A percentile compares a stretch with the other conserved stretches of the same genome.
These are phyloP conservation scores for Latrodectus elegans DNA, from an alignment of 2,888 invertebrate genomes.

Conservation along the genomic window DNA sequence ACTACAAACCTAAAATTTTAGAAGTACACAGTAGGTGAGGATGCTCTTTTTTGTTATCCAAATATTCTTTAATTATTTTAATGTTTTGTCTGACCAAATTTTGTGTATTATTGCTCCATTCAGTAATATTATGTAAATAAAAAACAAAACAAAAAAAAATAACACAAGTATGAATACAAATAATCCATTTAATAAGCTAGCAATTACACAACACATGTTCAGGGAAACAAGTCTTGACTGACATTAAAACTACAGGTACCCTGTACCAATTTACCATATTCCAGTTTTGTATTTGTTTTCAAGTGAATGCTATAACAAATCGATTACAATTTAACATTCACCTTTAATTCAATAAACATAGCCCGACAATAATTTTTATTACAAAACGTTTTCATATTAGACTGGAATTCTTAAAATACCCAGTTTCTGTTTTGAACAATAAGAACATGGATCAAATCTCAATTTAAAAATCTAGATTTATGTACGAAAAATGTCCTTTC, in stretches of 20 bases:
- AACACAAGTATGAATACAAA: constrained; percentile 58
- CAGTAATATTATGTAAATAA: not conserved
- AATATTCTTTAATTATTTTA: too few species aligned
- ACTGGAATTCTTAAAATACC: constrained; percentile 50
- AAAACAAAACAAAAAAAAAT: constrained; percentile 20
- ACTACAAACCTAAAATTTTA: too few species aligned
- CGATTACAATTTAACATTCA: constrained; percentile 11
- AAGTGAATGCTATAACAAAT: constrained; percentile 39
- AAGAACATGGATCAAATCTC: constrained; percentile 40
- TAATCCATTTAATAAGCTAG: constrained; percentile 69
- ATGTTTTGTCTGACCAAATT: too few species aligned
- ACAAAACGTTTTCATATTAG: constrained; percentile 51
- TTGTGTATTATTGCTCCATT: too few species aligned
- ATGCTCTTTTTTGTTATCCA: too few species aligned
- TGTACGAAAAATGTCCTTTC: constrained; percentile 16
- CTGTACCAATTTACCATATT: constrained; percentile 65
- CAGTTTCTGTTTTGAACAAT: constrained; percentile 26
- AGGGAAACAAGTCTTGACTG: constrained; percentile 69
- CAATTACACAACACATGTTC: constrained; percentile 69
- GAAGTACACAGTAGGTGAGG: too few species aligned
- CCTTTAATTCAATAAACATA: constrained; percentile 10
- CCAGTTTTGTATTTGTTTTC: constrained; percentile 41
- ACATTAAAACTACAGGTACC: constrained; percentile 69
- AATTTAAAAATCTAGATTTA: constrained; percentile 36
- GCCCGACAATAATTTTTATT: constrained; percentile 22